Evolutionary conservation across 2,888 invertebrate species (phyloP), one percentile per base, ranked within the genome.

Genomic region (Listrodromus nycthemerus): DNA sequence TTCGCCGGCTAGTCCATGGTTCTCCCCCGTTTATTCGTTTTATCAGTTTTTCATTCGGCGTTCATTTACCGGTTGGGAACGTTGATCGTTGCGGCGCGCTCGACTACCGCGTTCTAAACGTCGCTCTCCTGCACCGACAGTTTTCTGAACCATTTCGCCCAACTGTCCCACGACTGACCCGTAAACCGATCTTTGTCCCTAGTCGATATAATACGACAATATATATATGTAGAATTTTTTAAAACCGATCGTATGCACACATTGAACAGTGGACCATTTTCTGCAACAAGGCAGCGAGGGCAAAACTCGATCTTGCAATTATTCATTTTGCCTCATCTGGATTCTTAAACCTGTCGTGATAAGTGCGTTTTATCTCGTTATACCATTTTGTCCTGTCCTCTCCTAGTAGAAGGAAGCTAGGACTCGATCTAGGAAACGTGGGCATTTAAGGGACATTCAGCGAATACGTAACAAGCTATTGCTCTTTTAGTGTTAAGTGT

Each of bases 51-150:
- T 58, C 69, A 80, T 80, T 45, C 75, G 8, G 16, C 74, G 63
- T 80, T 80, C 75, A 80, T 80, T 80, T 75, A 80, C 80, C 69
- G 67, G 48, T 45, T 19, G 80, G 21, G 52, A 61, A 61, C 61
- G 61, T 30, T 45, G 27, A 61, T 61, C 30, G 61, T 65, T 63
- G 37, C 75, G n/a, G 45, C 63, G n/a, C 50, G 37, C 50, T 67
- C 52, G 66, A 48, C 52, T 61, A 48, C 58, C 55, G 48, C 24
- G 41, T 48, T 45, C 63, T 55, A 69, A 33, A 33, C 48, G 33
- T 61, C 63, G 33, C 6, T 70, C 55, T 30, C 8, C 16, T 13
- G 6, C 37, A 61, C 4, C 16, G 41, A 65, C 13, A 21, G 37
- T 65, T 65, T 41, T 63, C 21, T 37, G 19, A 37, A 21, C 27